These are phyloP conservation scores for Psylliodes chrysocephalus DNA, from an alignment of 2,888 invertebrate genomes.

Conservation along the genomic window DNA sequence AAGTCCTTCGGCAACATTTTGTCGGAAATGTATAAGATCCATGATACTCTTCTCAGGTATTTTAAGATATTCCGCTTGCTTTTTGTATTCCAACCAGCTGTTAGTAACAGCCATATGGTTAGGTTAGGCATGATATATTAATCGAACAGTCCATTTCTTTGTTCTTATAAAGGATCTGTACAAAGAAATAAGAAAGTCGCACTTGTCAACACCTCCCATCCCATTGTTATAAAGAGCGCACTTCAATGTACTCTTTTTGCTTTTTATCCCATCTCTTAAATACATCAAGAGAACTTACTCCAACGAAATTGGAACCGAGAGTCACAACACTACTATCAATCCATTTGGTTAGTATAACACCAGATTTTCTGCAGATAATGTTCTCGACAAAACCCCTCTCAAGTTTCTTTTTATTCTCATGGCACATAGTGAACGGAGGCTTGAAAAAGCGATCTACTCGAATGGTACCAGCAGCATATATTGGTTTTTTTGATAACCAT, in stretches of 20 bases:
- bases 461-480: constrained; percentile 29
- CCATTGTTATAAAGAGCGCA: constrained; percentile 39
- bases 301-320: constrained; percentile 43
- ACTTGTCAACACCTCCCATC: constrained; percentile 49
- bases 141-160: constrained; percentile 41
- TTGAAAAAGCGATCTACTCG: constrained; percentile 19
- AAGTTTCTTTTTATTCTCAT: constrained; percentile 8
- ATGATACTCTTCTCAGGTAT: constrained; percentile 4
- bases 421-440: constrained; percentile 5
- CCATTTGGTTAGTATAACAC: not conserved
- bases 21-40: constrained; percentile 14
- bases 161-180: constrained; percentile 41
- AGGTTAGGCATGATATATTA: constrained; percentile 40
- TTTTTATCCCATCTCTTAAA: constrained; percentile 35
- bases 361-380: not conserved
- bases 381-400: not conserved
- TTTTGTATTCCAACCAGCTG: constrained; percentile 10
- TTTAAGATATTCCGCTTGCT: not conserved
- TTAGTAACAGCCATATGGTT: constrained; percentile 21
- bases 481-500: constrained; percentile 5
- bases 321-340: not conserved
- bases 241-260: constrained; percentile 39
- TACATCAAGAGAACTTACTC: constrained; percentile 38
- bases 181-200: constrained; percentile 41
- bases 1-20: constrained; percentile 10